Base-by-base conservation (phyloP, 2,888 invertebrate species). In the Adela reaumurella region DNA sequence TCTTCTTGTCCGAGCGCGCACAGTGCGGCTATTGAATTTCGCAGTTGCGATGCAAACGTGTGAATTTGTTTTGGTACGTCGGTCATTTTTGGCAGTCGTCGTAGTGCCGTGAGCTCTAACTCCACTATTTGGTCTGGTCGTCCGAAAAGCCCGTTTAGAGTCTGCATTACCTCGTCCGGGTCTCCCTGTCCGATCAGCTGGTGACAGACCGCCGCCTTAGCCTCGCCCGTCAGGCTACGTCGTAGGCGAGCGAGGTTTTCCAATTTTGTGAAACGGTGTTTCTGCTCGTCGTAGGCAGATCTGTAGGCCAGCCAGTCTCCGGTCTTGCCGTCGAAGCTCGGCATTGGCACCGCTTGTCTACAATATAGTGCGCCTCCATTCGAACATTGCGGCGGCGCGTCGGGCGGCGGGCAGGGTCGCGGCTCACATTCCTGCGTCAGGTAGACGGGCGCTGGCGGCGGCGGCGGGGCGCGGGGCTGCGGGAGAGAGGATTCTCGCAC, bases 401-500 rank as follows among this genome's bases (percentile, higher is more conserved):
- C 24, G 45, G 3, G 19, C 6, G 20, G n/a, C 3, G 45, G 17
- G 19, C 20, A 3, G 10, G 45, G 8, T 17, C 8, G 16, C 17
- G 6, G 8, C 19, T 17, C 16, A 17, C 14, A 3, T 17, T 43
- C 19, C 43, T 16, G n/a, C 29, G 46, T 28, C 11, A 47, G 28
- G 17, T n/a, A n/a, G n/a, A n/a, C n/a, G n/a, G n/a, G n/a, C n/a
- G 47, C 44, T n/a, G 44, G 44, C 35, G 35, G 14, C 6, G 47
- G 47, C 44, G 46, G 45, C 17, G 46, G 19, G 11, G 48, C 49
- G 16, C 41, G 49, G 24, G 47, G 43, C 8, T 46, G 44, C 24
- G 49, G 50, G 17, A 45, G 35, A 11, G n/a, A 3, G 3, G 11
- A 8, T 3, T 3, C 35, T 35, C 3, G 53, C 14, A 35, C 4